Evolutionary conservation across 2,888 invertebrate genomes (phyloP).

Genomic region (Sphaeridia pumilis): DNA sequence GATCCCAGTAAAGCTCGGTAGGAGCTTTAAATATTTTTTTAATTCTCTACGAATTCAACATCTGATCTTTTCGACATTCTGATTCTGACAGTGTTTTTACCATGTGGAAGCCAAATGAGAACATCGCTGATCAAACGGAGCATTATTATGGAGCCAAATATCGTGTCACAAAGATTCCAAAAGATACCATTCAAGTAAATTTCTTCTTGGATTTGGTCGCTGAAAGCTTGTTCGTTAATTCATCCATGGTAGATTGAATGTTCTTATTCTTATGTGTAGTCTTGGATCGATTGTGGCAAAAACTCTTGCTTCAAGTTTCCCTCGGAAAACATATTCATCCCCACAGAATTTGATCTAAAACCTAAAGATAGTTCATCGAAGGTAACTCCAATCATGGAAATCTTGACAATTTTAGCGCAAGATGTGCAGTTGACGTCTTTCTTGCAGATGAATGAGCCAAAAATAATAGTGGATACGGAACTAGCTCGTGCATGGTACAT

Average conservation of each 20-base stretch:
- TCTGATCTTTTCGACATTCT: too few relatives aligned
- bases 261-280: slow-evolving; percentile 2
- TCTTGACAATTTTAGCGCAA: not conserved
- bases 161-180: slow-evolving; percentile 55
- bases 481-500: slow-evolving; percentile 82
- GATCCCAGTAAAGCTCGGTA: not conserved
- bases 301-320: slow-evolving; percentile 61
- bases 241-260: not conserved
- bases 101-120: slow-evolving; percentile 64
- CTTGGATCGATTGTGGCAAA: slow-evolving; percentile 54
- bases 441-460: slow-evolving; percentile 5
- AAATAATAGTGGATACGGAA: slow-evolving; percentile 64
- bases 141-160: slow-evolving; percentile 88
- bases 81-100: slow-evolving; percentile 48
- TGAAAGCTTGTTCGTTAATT: too few relatives aligned
- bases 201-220: too few relatives aligned
- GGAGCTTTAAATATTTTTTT: not conserved
- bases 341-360: slow-evolving; percentile 61
- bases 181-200: slow-evolving; percentile 51
- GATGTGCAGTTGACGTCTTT: not conserved
- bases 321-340: slow-evolving; percentile 79
- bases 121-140: slow-evolving; percentile 56
- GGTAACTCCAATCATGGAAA: slow-evolving; percentile 38
- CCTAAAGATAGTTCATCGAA: slow-evolving; percentile 50
- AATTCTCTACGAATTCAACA: too few relatives aligned